Percentiles rank a stretch among this genome's conserved stretches.
Conservation (phyloP, 2,888 invertebrate genomes). For the Hermaeophaga mercurialis region DNA sequence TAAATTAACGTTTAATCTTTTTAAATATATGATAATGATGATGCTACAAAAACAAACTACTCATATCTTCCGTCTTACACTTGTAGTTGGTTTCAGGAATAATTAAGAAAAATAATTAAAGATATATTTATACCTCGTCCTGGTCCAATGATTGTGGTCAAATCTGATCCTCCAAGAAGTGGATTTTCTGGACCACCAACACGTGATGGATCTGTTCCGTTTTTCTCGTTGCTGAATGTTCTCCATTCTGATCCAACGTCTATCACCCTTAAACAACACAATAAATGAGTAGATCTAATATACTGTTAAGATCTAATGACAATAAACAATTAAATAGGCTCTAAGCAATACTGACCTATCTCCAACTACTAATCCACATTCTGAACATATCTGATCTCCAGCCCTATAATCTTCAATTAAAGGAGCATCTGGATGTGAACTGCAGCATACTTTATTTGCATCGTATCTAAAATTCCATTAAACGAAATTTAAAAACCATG, state of each 20-base stretch:
- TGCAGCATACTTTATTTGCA: conserved; percentile 83
- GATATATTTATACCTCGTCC: conserved; percentile 56
- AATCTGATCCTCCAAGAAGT: conserved; percentile 90
- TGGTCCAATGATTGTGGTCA: conserved; percentile 93
- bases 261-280: conserved; percentile 74
- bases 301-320: not conserved
- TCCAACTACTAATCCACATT: conserved; percentile 99
- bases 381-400: conserved; percentile 98
- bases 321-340: conserved; percentile 3
- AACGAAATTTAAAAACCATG: too few relatives aligned
- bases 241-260: conserved; percentile 99
- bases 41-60: too few relatives aligned
- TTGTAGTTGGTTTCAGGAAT: too few relatives aligned
- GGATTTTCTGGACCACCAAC: conserved; percentile 99
- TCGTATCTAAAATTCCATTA: conserved; percentile 60
- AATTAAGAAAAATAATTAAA: too few relatives aligned
- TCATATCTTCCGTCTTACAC: too few relatives aligned
- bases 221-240: conserved; percentile 98
- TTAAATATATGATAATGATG: too few relatives aligned
- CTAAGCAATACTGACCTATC: conserved; percentile 74
- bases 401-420: conserved; percentile 98
- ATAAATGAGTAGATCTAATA: too few relatives aligned
- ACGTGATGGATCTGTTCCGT: conserved; percentile 97
- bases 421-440: conserved; percentile 93
- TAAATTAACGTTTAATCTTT: too few relatives aligned